Percentiles rank a stretch among this genome's conserved stretches.
Conservation (phyloP, 2,888 invertebrate species). For the Taphrorychus bicolor region DNA sequence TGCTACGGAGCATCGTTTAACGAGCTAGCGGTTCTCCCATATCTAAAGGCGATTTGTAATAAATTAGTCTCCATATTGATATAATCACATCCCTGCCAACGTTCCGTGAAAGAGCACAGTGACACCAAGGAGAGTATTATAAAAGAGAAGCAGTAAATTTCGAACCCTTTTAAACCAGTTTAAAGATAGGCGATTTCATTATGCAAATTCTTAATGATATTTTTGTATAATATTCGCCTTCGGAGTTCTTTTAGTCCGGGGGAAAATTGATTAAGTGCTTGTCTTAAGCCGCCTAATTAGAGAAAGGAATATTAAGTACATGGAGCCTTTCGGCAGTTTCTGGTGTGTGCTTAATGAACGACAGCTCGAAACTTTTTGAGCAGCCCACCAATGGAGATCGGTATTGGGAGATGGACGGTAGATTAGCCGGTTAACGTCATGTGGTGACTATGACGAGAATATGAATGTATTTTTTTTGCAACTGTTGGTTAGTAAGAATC, state of each 20-base stretch:
- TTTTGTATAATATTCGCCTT: neutral
- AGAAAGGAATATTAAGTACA: slow-evolving; percentile 19
- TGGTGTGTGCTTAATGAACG: slow-evolving; percentile 11
- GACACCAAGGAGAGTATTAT: neutral
- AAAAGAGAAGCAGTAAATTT: neutral
- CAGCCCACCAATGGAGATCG: slow-evolving; percentile 12
- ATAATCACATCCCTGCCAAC: neutral
- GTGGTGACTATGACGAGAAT: too few species aligned
- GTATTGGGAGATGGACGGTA: too few species aligned
- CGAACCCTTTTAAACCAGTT: neutral
- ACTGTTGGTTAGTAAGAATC: too few species aligned
- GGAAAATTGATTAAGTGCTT: slow-evolving; percentile 13
- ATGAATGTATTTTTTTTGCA: too few species aligned
- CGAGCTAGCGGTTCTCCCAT: neutral
- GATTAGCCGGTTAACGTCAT: too few species aligned
- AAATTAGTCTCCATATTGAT: neutral
- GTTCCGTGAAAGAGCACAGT: too few species aligned
- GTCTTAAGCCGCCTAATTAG: slow-evolving; percentile 23
- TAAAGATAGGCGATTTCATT: neutral
- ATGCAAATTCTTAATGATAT: neutral
- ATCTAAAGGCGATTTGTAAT: neutral
- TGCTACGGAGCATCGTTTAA: neutral
- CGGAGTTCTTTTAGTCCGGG: slow-evolving; percentile 7
- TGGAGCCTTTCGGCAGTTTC: slow-evolving; percentile 21
- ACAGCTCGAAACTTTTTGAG: neutral